These are phyloP conservation scores for Clanis bilineata DNA, from an alignment of 2,888 invertebrate species.

Conservation along the genomic window DNA sequence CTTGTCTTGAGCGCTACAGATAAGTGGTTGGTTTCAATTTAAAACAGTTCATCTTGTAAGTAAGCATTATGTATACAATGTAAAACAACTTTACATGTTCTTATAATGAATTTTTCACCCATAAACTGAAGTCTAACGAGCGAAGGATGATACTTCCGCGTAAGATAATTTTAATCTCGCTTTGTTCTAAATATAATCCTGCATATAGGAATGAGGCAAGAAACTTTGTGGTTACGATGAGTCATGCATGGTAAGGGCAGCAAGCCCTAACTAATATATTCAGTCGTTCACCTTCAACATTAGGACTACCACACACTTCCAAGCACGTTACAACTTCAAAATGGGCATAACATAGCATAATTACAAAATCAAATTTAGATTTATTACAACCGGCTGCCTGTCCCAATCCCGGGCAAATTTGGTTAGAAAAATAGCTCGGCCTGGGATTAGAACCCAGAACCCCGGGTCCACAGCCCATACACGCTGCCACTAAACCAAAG, in stretches of 20 bases:
- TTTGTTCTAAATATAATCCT: constrained; percentile 31
- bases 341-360: background rate
- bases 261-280: constrained; percentile 24
- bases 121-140: background rate
- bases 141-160: background rate
- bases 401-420: no score
- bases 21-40: background rate
- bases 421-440: no score
- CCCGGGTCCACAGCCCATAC: no score
- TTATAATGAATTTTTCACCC: constrained; percentile 23
- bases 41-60: background rate
- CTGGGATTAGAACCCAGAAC: no score
- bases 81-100: background rate
- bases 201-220: constrained; percentile 29
- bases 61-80: background rate
- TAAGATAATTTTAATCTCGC: constrained; percentile 4
- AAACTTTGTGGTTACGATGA: constrained; percentile 27
- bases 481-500: no score
- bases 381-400: no score
- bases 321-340: background rate
- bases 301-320: background rate
- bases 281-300: constrained; percentile 23
- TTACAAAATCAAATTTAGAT: no score
- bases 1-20: background rate
- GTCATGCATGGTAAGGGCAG: constrained; percentile 28